Evolutionary conservation across 2,797 vertebrate genomes (phyloP).

Genomic region (Spatula versicolor): DNA sequence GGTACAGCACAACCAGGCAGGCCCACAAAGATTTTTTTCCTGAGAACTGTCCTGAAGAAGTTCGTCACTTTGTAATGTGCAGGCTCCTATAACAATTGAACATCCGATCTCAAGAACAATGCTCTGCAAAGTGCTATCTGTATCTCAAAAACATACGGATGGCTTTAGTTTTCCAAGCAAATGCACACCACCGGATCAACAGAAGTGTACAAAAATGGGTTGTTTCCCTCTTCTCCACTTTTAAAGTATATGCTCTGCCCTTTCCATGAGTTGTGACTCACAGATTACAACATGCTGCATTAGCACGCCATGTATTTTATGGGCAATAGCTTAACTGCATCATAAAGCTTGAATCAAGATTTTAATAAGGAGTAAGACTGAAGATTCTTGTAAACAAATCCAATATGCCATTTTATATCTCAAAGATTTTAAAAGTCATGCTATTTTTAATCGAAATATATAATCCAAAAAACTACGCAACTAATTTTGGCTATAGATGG

Average conservation of each 20-base stretch:
- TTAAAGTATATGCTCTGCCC: not conserved
- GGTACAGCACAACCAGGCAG: not conserved
- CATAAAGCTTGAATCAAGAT: not conserved
- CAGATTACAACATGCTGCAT: not conserved
- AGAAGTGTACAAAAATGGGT: not conserved
- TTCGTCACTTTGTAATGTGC: not conserved
- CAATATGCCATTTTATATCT: not conserved
- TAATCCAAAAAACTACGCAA: not conserved
- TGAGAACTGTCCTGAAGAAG: not conserved
- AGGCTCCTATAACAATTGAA: not conserved
- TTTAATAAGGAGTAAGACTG: not conserved
- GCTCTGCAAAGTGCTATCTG: not conserved
- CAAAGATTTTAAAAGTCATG: not conserved
- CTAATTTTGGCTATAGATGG: not conserved
- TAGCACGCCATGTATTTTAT: not conserved
- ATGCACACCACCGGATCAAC: not conserved
- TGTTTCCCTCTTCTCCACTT: not conserved
- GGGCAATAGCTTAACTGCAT: not conserved
- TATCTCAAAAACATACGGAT: not conserved
- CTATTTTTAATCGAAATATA: not conserved
- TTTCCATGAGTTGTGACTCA: not conserved
- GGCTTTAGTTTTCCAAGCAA: not conserved
- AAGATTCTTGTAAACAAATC: not conserved
- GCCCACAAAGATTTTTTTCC: not conserved
- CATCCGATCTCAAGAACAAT: not conserved